Conservation (phyloP, 2,888 invertebrate species). For the Epistrophe grossulariae region DNA sequence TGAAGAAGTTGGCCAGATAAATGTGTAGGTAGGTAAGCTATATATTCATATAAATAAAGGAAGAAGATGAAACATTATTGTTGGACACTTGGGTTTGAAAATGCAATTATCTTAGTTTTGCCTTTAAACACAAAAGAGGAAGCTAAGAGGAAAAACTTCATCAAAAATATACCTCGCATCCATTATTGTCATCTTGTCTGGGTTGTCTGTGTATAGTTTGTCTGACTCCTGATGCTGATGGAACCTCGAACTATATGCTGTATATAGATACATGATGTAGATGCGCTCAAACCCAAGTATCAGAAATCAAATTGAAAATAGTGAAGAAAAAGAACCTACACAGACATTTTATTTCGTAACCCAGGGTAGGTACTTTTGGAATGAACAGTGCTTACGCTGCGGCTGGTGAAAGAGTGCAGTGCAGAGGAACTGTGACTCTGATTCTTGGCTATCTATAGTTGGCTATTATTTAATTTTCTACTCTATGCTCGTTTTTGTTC, state of each 20-base stretch:
- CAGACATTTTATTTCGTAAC: background rate
- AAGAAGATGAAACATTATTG: conserved; percentile 52
- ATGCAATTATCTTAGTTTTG: conserved; percentile 74
- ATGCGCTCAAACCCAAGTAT: conserved; percentile 36
- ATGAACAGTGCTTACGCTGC: background rate
- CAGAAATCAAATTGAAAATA: conserved; percentile 73
- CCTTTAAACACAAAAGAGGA: conserved; percentile 46
- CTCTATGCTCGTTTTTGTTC: conserved; percentile 43
- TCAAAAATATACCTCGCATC: conserved; percentile 69
- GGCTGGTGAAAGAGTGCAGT: background rate
- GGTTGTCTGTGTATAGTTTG: conserved; percentile 32
- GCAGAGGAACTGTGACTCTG: conserved; percentile 16
- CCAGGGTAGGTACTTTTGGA: background rate
- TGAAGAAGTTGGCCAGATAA: conserved; percentile 10
- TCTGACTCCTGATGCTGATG: conserved; percentile 12
- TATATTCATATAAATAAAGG: conserved; percentile 1
- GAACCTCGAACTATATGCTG: conserved; percentile 3
- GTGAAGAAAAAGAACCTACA: conserved; percentile 34
- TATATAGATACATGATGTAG: background rate
- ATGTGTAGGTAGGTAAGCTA: background rate
- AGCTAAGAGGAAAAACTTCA: conserved; percentile 62
- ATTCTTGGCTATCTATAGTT: conserved; percentile 47
- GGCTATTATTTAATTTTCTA: conserved; percentile 62
- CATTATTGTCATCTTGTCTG: conserved; percentile 67
- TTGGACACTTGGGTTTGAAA: conserved; percentile 71